Percentiles rank a stretch among this genome's conserved stretches.
These are phyloP conservation scores for Diaperis boleti DNA, from an alignment of 2,888 invertebrate genomes.

Conservation along the genomic window DNA sequence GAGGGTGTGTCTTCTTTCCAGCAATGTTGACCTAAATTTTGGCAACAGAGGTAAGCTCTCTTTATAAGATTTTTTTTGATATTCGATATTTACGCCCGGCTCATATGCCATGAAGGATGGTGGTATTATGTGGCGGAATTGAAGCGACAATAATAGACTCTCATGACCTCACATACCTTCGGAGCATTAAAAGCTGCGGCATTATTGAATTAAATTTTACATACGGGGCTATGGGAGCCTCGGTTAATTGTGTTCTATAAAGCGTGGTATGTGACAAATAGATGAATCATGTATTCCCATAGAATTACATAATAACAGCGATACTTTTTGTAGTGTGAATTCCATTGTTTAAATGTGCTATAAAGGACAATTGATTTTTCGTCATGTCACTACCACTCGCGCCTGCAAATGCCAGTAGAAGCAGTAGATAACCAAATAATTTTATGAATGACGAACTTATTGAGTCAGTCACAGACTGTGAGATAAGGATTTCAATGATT, in stretches of 20 bases:
- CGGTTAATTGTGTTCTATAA: neutral
- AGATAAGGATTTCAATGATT: no score
- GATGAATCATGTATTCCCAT: neutral
- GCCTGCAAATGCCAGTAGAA: neutral
- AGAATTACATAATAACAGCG: slow-evolving; percentile 5
- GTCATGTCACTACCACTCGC: neutral
- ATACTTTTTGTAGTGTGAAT: slow-evolving; percentile 1
- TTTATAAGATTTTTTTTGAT: slow-evolving; percentile 6
- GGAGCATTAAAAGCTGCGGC: neutral
- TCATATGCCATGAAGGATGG: slow-evolving; percentile 4
- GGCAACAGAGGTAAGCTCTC: slow-evolving; percentile 34
- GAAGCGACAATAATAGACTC: slow-evolving; percentile 16
- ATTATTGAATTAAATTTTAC: slow-evolving; percentile 23
- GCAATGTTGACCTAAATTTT: slow-evolving; percentile 44
- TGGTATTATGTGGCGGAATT: neutral
- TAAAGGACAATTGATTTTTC: neutral
- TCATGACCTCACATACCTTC: slow-evolving; percentile 24
- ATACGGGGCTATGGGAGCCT: slow-evolving; percentile 7
- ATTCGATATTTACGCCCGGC: slow-evolving; percentile 2
- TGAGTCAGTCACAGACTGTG: no score
- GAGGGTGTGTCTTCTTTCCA: slow-evolving; percentile 43
- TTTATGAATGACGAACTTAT: slow-evolving; percentile 23
- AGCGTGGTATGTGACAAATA: no score
- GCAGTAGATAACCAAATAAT: slow-evolving; percentile 15
- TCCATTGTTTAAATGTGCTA: neutral